Evolutionary conservation across 2,113 vertebrate genomes (phyloP).

Genomic region (Nettapus auritus): DNA sequence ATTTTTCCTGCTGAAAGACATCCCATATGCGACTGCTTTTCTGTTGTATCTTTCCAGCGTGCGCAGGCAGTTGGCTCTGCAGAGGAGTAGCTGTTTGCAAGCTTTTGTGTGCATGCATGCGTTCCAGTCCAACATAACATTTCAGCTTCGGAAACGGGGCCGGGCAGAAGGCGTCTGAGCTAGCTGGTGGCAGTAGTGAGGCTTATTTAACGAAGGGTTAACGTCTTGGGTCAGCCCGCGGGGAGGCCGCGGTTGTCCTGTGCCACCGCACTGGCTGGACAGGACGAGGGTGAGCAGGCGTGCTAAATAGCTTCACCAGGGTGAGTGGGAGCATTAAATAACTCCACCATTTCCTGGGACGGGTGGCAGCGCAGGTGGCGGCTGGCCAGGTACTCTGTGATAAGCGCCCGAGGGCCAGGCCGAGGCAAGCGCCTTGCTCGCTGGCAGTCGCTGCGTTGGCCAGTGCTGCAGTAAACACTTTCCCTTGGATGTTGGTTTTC

Average conservation of each 20-base stretch:
- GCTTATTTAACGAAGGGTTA: not conserved
- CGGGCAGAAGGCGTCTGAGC: not conserved
- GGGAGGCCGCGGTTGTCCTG: not conserved
- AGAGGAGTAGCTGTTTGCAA: not conserved
- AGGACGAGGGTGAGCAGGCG: not conserved
- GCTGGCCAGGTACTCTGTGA: slow-evolving; percentile 66
- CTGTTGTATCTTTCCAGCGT: not conserved
- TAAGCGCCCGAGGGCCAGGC: slow-evolving; percentile 60
- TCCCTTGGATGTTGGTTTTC: slow-evolving; percentile 83
- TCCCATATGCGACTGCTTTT: not conserved
- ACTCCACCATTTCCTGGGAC: slow-evolving; percentile 55
- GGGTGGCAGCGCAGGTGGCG: slow-evolving; percentile 61
- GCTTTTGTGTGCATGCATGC: fast-evolving
- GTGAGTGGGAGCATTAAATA: slow-evolving; percentile 36
- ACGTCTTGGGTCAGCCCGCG: not conserved
- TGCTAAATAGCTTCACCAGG: not conserved
- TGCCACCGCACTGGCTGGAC: not conserved
- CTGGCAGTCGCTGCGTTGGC: slow-evolving; percentile 79
- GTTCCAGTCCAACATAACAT: not conserved
- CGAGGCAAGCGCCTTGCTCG: slow-evolving; percentile 46
- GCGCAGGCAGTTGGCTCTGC: fast-evolving
- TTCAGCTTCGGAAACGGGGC: fast-evolving
- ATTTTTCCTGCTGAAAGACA: slow-evolving; percentile 4
- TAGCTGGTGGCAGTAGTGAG: fast-evolving
- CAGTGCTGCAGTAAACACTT: slow-evolving; percentile 82